phyloP scores from a whole-genome alignment of 2,797 vertebrate species.

The Syngnathus acus region DNA sequence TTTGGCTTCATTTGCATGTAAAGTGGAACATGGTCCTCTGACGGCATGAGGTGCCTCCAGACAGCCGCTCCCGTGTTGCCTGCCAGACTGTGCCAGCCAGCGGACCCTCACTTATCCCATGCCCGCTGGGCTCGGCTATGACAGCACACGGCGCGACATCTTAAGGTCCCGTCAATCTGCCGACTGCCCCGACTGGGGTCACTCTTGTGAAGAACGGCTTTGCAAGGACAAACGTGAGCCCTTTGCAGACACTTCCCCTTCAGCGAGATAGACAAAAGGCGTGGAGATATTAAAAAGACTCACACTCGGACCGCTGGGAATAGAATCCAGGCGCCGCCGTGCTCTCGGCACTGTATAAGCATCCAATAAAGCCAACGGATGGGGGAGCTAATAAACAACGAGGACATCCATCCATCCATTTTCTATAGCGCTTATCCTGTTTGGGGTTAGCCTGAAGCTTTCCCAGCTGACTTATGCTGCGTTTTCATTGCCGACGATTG shows the following conservation, averaged over 20 bases:
- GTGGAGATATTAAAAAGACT: slow-evolving; percentile 44
- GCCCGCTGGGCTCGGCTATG: slow-evolving; percentile 61
- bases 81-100: slow-evolving; percentile 51
- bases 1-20: slow-evolving; percentile 71
- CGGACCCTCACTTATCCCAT: slow-evolving; percentile 47
- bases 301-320: slow-evolving; percentile 16
- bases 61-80: slow-evolving; percentile 59
- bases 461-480: neutral
- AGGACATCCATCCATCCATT: neutral
- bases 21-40: slow-evolving; percentile 55
- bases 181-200: slow-evolving; percentile 42
- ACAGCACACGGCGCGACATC: slow-evolving; percentile 58
- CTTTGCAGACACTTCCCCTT: slow-evolving; percentile 43
- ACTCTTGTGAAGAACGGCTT: slow-evolving; percentile 54
- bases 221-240: slow-evolving; percentile 62
- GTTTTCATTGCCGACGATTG: neutral
- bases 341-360: slow-evolving; percentile 35
- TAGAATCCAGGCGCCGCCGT: slow-evolving; percentile 23
- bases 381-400: neutral
- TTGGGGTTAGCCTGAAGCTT: neutral
- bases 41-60: slow-evolving; percentile 56
- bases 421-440: neutral
- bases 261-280: slow-evolving; percentile 35
- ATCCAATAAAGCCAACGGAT: slow-evolving; percentile 45
- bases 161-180: slow-evolving; percentile 68